These are phyloP conservation scores for Aphidius gifuensis DNA, from an alignment of 1,140 invertebrate species.

Conservation along the genomic window DNA sequence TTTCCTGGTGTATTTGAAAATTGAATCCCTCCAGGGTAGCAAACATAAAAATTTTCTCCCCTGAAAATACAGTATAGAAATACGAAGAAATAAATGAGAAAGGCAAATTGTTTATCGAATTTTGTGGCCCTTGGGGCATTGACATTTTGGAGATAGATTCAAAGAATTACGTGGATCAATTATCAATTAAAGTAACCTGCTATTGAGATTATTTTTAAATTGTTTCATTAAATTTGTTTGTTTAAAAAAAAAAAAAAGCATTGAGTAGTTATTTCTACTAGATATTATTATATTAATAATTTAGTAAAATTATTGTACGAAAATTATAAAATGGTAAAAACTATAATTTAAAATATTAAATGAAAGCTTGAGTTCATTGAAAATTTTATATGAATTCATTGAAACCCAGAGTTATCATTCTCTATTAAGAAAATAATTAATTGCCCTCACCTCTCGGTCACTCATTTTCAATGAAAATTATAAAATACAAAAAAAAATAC, in stretches of 20 bases:
- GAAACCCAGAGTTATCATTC: too few species aligned
- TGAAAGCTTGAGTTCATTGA: too few species aligned
- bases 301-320: too few species aligned
- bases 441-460: slow-evolving; percentile 23
- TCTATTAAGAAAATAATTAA: slow-evolving; percentile 20
- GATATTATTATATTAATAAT: too few species aligned
- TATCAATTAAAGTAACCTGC: not conserved
- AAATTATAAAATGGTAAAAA: too few species aligned
- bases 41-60: too few species aligned
- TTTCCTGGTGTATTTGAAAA: not conserved
- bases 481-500: slow-evolving; percentile 5
- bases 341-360: too few species aligned
- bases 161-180: not conserved
- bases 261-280: too few species aligned
- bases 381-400: too few species aligned
- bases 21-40: not conserved
- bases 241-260: too few species aligned
- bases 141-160: not conserved
- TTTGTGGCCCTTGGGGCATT: slow-evolving; percentile 26
- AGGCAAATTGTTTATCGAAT: slow-evolving; percentile 38
- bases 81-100: slow-evolving; percentile 33
- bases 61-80: slow-evolving; percentile 10
- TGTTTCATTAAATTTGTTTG: too few species aligned
- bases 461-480: slow-evolving; percentile 9
- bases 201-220: too few species aligned